Conservation (phyloP, 2,797 vertebrate genomes). For the Poecilia velifera region DNA sequence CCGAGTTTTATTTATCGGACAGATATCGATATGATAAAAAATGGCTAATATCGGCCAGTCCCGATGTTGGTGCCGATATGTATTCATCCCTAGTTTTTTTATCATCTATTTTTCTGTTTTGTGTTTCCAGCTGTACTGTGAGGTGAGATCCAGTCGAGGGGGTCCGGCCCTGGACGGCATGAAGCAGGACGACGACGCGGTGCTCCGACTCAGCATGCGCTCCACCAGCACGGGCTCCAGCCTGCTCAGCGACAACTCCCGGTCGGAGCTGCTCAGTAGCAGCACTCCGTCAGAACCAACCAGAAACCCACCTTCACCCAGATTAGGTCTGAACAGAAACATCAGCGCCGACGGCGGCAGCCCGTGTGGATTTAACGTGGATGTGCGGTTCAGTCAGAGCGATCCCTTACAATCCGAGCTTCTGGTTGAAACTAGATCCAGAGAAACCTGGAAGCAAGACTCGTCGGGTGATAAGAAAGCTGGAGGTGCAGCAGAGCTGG, state of each 20-base stretch:
- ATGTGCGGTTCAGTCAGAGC: constrained; percentile 27
- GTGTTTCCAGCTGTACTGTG: constrained; percentile 88
- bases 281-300: constrained; percentile 70
- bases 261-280: constrained; percentile 69
- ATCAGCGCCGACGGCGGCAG: constrained; percentile 4
- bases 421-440: constrained; percentile 36
- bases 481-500: constrained; percentile 64
- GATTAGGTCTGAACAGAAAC: constrained; percentile 40
- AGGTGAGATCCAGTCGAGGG: constrained; percentile 88
- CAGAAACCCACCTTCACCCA: constrained; percentile 42
- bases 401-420: constrained; percentile 28
- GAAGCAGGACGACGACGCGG: constrained; percentile 69
- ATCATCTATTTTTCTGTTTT: neutral
- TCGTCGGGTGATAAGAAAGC: constrained; percentile 49
- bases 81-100: no score
- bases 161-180: constrained; percentile 76
- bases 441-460: constrained; percentile 41
- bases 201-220: constrained; percentile 74
- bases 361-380: constrained; percentile 31
- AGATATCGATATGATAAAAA: no score
- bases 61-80: no score
- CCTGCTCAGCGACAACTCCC: constrained; percentile 68
- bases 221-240: constrained; percentile 79
- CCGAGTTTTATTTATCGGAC: no score
- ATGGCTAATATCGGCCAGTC: no score